These are phyloP conservation scores for Oreochromis niloticus DNA, from an alignment of 2,113 vertebrate genomes.

Conservation along the genomic window DNA sequence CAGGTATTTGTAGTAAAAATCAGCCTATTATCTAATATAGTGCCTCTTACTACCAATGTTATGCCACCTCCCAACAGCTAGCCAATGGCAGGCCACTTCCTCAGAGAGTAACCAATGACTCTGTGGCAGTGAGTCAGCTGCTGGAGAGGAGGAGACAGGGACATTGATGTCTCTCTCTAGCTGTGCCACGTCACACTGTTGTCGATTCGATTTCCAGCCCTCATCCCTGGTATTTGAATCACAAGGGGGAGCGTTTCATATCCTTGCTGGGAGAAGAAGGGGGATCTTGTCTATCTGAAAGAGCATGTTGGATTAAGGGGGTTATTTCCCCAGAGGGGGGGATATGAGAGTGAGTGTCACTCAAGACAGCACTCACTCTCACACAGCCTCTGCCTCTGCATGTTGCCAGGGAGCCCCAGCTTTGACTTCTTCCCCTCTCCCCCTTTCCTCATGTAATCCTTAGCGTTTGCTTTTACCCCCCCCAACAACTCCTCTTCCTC, in stretches of 20 bases:
- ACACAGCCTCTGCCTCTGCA: slow-evolving; percentile 43
- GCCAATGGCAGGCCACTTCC: slow-evolving; percentile 56
- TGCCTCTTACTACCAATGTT: neutral
- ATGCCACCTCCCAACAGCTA: slow-evolving; percentile 48
- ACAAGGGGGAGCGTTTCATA: slow-evolving; percentile 82
- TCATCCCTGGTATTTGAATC: slow-evolving; percentile 73
- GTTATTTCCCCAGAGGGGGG: slow-evolving; percentile 89
- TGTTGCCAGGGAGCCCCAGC: slow-evolving; percentile 57
- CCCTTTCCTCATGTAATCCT: slow-evolving; percentile 30
- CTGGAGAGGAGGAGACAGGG: slow-evolving; percentile 24
- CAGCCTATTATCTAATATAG: neutral
- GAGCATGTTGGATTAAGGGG: slow-evolving; percentile 87
- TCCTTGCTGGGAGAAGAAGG: slow-evolving; percentile 81
- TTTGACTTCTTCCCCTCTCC: slow-evolving; percentile 34
- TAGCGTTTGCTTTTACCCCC: neutral
- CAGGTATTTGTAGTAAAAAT: neutral
- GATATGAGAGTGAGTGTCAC: slow-evolving; percentile 74
- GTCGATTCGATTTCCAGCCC: slow-evolving; percentile 61
- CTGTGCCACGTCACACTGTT: slow-evolving; percentile 58
- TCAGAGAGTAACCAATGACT: slow-evolving; percentile 50
- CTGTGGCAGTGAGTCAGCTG: slow-evolving; percentile 43
- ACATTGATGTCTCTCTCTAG: slow-evolving; percentile 64
- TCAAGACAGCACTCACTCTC: slow-evolving; percentile 63
- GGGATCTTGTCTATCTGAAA: slow-evolving; percentile 87
- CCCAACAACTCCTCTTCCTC: neutral